Percentiles rank a stretch among this genome's conserved stretches.
Evolutionary conservation across 92 coral and sea anemone species (phyloP).

Genomic region (Micromussa lordhowensis): DNA sequence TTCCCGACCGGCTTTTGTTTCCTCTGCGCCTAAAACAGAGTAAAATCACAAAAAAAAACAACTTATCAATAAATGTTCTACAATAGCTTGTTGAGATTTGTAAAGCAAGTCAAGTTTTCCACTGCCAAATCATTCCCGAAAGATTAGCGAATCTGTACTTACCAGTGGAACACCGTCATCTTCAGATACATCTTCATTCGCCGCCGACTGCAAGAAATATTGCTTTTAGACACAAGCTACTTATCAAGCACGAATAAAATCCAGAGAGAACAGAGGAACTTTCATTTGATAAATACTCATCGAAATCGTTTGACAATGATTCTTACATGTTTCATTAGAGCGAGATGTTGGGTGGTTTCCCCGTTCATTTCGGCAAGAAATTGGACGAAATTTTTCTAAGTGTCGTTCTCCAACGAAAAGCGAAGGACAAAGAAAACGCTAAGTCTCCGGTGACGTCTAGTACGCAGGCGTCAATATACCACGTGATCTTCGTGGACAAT

Average conservation of each 20-base stretch:
- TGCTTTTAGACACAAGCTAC: slow-evolving; percentile 47
- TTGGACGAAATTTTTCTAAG: slow-evolving; percentile 92
- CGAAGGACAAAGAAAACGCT: slow-evolving; percentile 76
- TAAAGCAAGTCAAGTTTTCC: slow-evolving; percentile 7
- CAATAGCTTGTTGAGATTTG: neutral
- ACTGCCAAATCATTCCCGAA: neutral
- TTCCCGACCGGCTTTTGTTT: slow-evolving; percentile 47
- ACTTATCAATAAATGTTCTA: neutral
- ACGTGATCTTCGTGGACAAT: slow-evolving; percentile 61
- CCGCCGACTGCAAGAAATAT: slow-evolving; percentile 58
- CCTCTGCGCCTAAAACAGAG: slow-evolving; percentile 46
- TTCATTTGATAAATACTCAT: slow-evolving; percentile 2
- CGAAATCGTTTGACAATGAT: neutral
- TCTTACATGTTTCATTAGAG: slow-evolving; percentile 69
- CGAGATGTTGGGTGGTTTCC: slow-evolving; percentile 60
- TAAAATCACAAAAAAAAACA: neutral
- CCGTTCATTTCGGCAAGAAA: slow-evolving; percentile 84
- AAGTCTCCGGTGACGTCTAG: slow-evolving; percentile 85
- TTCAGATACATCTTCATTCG: slow-evolving; percentile 56
- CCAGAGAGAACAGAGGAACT: slow-evolving; percentile 1
- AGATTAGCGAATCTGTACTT: slow-evolving; percentile 32
- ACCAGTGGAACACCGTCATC: slow-evolving; percentile 90
- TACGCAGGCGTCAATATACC: slow-evolving; percentile 90
- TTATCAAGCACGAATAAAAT: slow-evolving; percentile 28
- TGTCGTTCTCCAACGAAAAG: slow-evolving; percentile 83